Evolutionary conservation across 2,888 invertebrate genomes (phyloP), one percentile per base, ranked within the genome.

Genomic region (Halictus ligatus): DNA sequence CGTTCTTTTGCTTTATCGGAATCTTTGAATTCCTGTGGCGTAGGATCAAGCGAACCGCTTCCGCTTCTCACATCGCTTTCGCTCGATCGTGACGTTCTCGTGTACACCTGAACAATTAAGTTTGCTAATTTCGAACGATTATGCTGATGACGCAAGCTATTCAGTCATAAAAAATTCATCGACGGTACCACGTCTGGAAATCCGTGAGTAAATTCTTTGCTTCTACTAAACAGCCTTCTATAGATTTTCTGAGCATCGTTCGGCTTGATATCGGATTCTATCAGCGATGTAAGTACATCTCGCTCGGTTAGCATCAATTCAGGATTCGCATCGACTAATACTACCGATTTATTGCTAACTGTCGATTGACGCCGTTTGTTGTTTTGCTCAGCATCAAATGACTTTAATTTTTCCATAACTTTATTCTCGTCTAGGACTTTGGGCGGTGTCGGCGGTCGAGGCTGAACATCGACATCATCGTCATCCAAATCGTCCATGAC

Each of bases 401-500:
- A 90, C 58, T 82, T 84, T 35, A 93, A 67, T 71, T 92, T 93
- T 54, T 92, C 92, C 0, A 89, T 50, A 5, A 93, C 79, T 60
- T 92, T 93, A 43, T 93, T 91, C 2, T 94, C 92, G 75, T 93
- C 89, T 25, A 92, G 60, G 74, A 92, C 71, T 78, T 92, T 94
- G 1, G 94, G 92, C 3, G 94, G 93, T 0, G 93, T 93, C 8
- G 93, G 93, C 35, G 94, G 92, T 80, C 93, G 93, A 54, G 92
- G 82, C 48, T 88, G 80, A 83, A 89, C 88, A 54, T 91, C 87
- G 2, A 92, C 88, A 25, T 92, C 92, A 7, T 93, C 92, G 3
- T 95, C 94, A 0, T 94, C 92, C 46, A 92, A 93, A n/a, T 94
- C 93, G 43, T 93, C 91, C 8, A 93, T 91, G 54, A 96, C 93